Conservation (phyloP, 2,888 invertebrate genomes). For the Petrolisthes manimaculis region DNA sequence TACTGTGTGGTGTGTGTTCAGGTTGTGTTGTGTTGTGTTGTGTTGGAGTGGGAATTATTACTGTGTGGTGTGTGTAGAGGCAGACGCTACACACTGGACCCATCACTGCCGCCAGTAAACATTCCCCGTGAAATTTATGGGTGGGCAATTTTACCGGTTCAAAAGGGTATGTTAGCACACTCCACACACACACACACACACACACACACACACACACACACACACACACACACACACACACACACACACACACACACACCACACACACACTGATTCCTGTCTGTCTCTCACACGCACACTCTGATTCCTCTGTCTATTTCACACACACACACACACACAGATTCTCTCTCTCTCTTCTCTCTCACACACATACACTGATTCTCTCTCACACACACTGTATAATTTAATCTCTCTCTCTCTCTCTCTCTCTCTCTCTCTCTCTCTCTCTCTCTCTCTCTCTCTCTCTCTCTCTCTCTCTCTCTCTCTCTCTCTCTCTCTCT, state of each 20-base stretch:
- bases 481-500: constrained; percentile 5
- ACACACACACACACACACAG: background rate
- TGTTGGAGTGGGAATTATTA: too few species aligned
- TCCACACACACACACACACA: constrained; percentile 10
- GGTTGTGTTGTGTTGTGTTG: background rate
- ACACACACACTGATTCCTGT: too few species aligned
- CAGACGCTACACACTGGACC: too few species aligned
- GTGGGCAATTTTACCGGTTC: background rate
- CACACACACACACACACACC: too few species aligned
- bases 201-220: background rate
- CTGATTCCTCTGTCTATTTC: background rate
- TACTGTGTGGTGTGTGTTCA: background rate
- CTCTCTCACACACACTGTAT: too few species aligned
- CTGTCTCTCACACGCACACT: background rate
- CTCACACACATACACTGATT: background rate
- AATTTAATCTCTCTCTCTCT: constrained; percentile 13
- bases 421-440: background rate
- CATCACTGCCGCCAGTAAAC: background rate
- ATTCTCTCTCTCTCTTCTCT: constrained; percentile 6
- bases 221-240: background rate
- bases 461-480: background rate
- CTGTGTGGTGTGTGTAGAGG: background rate
- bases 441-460: background rate
- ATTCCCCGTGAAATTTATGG: background rate
- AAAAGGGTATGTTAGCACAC: background rate